These are phyloP conservation scores for Exephanes ischioxanthus DNA, from an alignment of 2,888 invertebrate genomes.

Conservation along the genomic window DNA sequence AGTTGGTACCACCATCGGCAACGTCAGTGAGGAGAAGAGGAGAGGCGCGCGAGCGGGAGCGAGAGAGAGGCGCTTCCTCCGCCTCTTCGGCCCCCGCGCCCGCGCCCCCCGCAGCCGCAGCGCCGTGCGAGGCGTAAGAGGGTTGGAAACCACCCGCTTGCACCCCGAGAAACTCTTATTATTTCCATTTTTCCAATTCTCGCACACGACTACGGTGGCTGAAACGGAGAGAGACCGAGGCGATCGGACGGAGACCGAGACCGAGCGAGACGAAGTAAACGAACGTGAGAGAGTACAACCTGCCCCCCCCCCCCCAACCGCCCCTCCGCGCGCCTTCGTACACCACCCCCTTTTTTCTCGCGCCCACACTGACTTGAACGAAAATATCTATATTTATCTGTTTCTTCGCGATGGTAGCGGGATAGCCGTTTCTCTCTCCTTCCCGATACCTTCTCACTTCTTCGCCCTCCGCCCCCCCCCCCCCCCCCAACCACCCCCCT, in stretches of 20 bases:
- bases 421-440: constrained; percentile 41
- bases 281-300: constrained; percentile 53
- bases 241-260: constrained; percentile 33
- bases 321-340: constrained; percentile 64
- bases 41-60: constrained; percentile 37
- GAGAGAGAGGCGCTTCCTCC: constrained; percentile 69
- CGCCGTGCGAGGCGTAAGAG: constrained; percentile 41
- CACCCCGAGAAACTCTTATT: constrained; percentile 80
- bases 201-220: constrained; percentile 56
- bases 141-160: constrained; percentile 64
- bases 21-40: constrained; percentile 57
- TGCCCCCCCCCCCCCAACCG: constrained; percentile 28
- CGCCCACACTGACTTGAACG: constrained; percentile 74
- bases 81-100: constrained; percentile 69
- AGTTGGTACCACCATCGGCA: constrained; percentile 55
- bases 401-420: constrained; percentile 79
- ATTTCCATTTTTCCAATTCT: constrained; percentile 84
- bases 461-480: constrained; percentile 1
- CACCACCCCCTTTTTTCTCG: constrained; percentile 65
- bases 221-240: constrained; percentile 45
- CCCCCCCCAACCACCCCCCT: not conserved
- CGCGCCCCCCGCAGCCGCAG: constrained; percentile 63
- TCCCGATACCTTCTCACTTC: constrained; percentile 29
- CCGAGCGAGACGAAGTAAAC: constrained; percentile 47
- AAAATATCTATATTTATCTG: constrained; percentile 84